Evolutionary conservation across 2,797 vertebrate species (phyloP).

Genomic region (Gastrophryne carolinensis): DNA sequence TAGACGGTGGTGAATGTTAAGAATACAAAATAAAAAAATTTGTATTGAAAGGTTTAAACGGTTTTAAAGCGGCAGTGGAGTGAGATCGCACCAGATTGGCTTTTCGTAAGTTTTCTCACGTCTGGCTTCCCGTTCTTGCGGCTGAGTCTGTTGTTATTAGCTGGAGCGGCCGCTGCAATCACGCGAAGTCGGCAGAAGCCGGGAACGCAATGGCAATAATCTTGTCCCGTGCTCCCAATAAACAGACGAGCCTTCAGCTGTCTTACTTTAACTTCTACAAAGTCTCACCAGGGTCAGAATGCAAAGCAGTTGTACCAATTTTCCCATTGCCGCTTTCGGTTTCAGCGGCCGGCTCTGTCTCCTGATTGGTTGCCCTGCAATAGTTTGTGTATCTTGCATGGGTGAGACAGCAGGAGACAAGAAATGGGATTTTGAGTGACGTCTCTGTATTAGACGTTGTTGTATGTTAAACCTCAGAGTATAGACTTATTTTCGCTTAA

Average conservation of each 20-base stretch:
- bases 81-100: too few species aligned
- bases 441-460: neutral
- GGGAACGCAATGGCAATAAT: neutral
- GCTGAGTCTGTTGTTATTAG: too few species aligned
- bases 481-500: conserved; percentile 2
- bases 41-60: too few species aligned
- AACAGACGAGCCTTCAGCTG: neutral
- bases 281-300: conserved; percentile 13
- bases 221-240: neutral
- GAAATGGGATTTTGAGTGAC: conserved; percentile 24
- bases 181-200: neutral
- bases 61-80: too few species aligned
- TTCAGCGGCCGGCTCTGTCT: neutral
- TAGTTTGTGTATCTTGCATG: neutral
- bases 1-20: too few species aligned
- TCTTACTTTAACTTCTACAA: neutral
- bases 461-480: neutral
- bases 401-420: neutral
- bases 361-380: neutral
- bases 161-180: neutral
- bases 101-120: too few species aligned
- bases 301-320: neutral
- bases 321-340: neutral
- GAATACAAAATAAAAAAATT: too few species aligned
- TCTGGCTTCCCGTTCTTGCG: too few species aligned